These are phyloP conservation scores for Mormyrus proboscirostris DNA, from an alignment of 2,797 vertebrate species.

Conservation along the genomic window DNA sequence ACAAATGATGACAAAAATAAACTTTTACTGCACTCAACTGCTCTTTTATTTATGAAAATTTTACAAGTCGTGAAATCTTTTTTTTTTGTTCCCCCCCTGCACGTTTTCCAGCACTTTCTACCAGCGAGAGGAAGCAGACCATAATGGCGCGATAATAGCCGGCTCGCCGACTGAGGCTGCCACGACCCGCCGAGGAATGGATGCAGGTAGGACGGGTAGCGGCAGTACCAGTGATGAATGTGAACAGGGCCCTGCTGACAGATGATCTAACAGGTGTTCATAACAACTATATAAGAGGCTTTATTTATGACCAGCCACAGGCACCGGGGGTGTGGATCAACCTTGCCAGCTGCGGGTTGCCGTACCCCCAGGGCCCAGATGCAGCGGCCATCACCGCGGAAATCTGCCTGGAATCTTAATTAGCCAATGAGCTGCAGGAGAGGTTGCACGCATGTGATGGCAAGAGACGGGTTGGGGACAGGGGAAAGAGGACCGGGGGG, in stretches of 20 bases:
- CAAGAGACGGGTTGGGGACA: background rate
- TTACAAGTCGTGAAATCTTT: conserved; percentile 81
- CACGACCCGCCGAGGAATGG: conserved; percentile 69
- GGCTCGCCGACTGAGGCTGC: conserved; percentile 72
- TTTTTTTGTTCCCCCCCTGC: conserved; percentile 34
- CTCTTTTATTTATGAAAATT: conserved; percentile 83
- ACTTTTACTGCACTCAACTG: conserved; percentile 78
- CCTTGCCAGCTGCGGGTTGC: conserved; percentile 75
- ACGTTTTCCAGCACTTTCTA: conserved; percentile 74
- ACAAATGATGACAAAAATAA: conserved; percentile 85
- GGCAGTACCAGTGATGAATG: conserved; percentile 89
- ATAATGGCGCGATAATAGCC: conserved; percentile 76
- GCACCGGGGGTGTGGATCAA: conserved; percentile 76
- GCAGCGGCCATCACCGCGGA: conserved; percentile 67
- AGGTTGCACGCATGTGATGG: conserved; percentile 35
- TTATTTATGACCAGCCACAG: conserved; percentile 89
- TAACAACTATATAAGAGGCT: conserved; percentile 93
- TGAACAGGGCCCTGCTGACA: conserved; percentile 80
- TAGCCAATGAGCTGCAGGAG: conserved; percentile 69
- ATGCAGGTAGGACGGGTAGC: conserved; percentile 83
- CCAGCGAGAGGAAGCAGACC: conserved; percentile 68
- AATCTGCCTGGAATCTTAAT: conserved; percentile 83
- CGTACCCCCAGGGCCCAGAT: conserved; percentile 72
- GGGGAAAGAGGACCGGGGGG: conserved; percentile 23
- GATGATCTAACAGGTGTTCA: conserved; percentile 94